Base-by-base conservation (phyloP, 30 jellyfish, hydroid and myxozoan genomes). In the Haliclystus octoradiatus region DNA sequence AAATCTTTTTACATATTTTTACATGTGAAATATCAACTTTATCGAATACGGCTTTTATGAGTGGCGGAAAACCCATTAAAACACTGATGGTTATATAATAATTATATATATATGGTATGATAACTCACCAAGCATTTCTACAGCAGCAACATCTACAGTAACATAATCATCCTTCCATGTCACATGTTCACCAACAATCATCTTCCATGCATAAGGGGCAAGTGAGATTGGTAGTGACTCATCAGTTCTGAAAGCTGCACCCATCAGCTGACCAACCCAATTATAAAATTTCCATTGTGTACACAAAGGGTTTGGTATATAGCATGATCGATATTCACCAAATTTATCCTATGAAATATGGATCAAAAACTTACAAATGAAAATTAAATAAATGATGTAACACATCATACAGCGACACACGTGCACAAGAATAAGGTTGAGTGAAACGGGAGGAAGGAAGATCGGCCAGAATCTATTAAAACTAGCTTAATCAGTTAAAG, bases 231-330 rank as follows among this genome's bases (percentile, higher is more conserved):
- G 94, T 2, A 86, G 28, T 26, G 94, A 72, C 65, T 86, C 96
- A 65, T 79, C 96, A 2, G 94, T 86, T 24, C 96, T 82, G 64
- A 71, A 78, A 13, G 92, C 78, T 2, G 94, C 83, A 12, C 96
- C 96, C 79, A 86, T 73, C 19, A 86, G 68, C 49, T 78, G 94
- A 15, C 96, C 96, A 13, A 86, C 47, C 97, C 97, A 88, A 14
- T 68, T 71, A 75, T 66, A 88, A 23, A 81, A 52, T 49, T 76
- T 81, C 50, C 50, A 66, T 34, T 78, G 77, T n/a, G 71, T 75
- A 52, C 95, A 88, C 1, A 84, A 63, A 0, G 97, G 97, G 62
- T 88, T 88, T 33, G 92, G 85, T 26, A 91, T 81, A 78, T 66
- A 88, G 12, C 93, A 84, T 31, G 80, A 94, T 31, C 83, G 69